Evolutionary conservation across 2,113 vertebrate species (phyloP), one percentile per base, ranked within the genome.

Genomic region (Acrocephalus arundinaceus): DNA sequence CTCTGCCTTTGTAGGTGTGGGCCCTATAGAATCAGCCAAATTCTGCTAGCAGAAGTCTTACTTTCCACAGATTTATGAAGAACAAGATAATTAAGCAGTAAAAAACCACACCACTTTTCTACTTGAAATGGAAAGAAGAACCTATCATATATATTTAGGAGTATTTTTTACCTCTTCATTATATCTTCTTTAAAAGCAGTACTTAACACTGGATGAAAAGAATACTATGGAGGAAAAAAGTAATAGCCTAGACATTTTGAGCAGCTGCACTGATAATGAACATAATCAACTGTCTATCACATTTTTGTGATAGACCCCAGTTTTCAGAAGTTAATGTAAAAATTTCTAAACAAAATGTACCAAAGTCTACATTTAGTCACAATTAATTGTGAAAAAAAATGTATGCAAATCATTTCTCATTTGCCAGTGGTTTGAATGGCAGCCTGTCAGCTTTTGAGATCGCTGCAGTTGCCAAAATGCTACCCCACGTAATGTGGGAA

Each of bases 361-460:
- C 77, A 35, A 96, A 95, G 87, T 96, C 89, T 96, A 87, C 89
- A 94, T 95, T 91, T 95, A 95, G 91, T 94, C 93, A 93, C 93
- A 91, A 91, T 95, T 96, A 96, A 96, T 95, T 95, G 85, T 76
- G 74, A 82, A 94, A 87, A 93, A 35, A 89, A 91, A 89, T 12
- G 15, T 72, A 95, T 95, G 89, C 77, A 94, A 85, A 92, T 95
- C 21, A 87, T 74, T 91, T 91, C 61, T 90, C 58, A 58, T 88
- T 88, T 93, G 80, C 65, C 54, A 52, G 39, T 57, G 79, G 65
- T 92, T 88, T 94, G 88, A 95, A 80, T 75, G 92, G 72, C 87
- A 96, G 48, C 72, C 76, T 84, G 61, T 92, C 93, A 92, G 61
- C 52, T 43, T 90, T 55, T 86, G 68, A 94, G 79, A 93, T 89